Conservation (phyloP, 2,113 vertebrate species). For the Nematolebias whitei region DNA sequence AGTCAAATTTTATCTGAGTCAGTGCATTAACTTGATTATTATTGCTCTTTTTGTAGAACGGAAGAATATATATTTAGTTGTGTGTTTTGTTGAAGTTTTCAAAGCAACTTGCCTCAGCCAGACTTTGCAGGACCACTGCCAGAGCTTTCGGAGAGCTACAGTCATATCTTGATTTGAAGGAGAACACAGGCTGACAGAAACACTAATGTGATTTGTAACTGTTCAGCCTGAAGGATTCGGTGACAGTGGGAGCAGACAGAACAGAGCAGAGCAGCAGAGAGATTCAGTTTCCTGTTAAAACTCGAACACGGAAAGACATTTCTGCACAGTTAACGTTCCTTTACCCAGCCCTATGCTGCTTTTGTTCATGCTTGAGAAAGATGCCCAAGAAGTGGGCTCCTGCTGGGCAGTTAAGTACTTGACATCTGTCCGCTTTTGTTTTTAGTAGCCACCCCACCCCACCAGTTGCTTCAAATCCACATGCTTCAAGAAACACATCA, state of each 20-base stretch:
- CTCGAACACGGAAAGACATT: conserved; percentile 19
- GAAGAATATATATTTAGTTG: conserved; percentile 8
- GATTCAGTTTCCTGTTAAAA: conserved; percentile 26
- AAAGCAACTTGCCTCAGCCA: conserved; percentile 19
- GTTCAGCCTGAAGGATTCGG: conserved; percentile 42
- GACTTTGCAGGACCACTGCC: conserved; percentile 6
- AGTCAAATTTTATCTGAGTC: conserved; percentile 5
- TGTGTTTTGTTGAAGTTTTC: conserved; percentile 12
- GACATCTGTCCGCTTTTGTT: conserved; percentile 12
- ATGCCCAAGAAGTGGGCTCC: conserved; percentile 18
- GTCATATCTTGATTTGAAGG: conserved; percentile 53
- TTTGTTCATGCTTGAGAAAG: conserved; percentile 54
- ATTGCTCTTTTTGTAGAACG: conserved; percentile 3
- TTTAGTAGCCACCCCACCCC: not conserved
- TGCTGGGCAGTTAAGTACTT: conserved; percentile 37
- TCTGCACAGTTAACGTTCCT: conserved; percentile 53
- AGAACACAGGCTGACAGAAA: conserved; percentile 52
- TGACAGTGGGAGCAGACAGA: conserved; percentile 34
- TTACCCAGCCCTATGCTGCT: conserved; percentile 3
- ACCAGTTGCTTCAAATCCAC: conserved; percentile 17
- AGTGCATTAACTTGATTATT: conserved; percentile 1
- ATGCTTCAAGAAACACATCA: conserved; percentile 35
- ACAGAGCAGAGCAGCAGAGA: conserved; percentile 20
- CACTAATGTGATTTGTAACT: conserved; percentile 61
- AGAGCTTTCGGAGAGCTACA: conserved; percentile 7